phyloP scores from a whole-genome alignment of 2,797 vertebrate species.

The Yasuhikotakia modesta region DNA sequence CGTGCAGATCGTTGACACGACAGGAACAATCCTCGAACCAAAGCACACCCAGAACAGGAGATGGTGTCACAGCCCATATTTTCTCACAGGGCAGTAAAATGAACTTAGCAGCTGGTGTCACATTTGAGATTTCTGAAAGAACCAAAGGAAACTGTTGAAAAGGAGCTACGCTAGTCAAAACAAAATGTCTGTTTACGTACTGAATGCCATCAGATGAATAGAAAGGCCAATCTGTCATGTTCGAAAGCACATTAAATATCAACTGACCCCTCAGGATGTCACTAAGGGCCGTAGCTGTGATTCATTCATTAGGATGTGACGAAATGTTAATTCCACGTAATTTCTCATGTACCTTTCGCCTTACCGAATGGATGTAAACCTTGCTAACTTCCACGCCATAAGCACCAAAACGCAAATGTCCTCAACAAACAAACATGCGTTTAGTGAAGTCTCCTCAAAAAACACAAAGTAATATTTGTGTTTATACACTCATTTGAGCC shows the following conservation, averaged over 20 bases:
- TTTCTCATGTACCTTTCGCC: slow-evolving; percentile 8
- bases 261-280: background rate
- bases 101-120: slow-evolving; percentile 32
- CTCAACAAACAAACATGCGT: slow-evolving; percentile 1
- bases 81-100: slow-evolving; percentile 41
- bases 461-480: too few species aligned
- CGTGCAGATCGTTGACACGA: slow-evolving; percentile 30
- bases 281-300: background rate
- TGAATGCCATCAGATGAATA: background rate
- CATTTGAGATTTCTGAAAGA: slow-evolving; percentile 21
- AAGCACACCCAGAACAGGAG: slow-evolving; percentile 44
- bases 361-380: background rate
- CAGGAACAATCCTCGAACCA: slow-evolving; percentile 26
- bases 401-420: background rate
- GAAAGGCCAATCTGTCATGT: slow-evolving; percentile 8
- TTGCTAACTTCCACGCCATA: slow-evolving; percentile 17
- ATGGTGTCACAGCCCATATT: slow-evolving; percentile 17
- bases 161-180: background rate
- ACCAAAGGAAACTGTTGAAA: slow-evolving; percentile 12
- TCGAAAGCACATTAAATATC: slow-evolving; percentile 20
- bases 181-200: slow-evolving; percentile 5
- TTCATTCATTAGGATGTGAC: background rate
- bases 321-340: slow-evolving; percentile 15
- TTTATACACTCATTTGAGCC: slow-evolving; percentile 1
- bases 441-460: slow-evolving; percentile 11